These are phyloP conservation scores for Parapsyche elsis DNA, from an alignment of 1,140 invertebrate genomes.

Conservation along the genomic window DNA sequence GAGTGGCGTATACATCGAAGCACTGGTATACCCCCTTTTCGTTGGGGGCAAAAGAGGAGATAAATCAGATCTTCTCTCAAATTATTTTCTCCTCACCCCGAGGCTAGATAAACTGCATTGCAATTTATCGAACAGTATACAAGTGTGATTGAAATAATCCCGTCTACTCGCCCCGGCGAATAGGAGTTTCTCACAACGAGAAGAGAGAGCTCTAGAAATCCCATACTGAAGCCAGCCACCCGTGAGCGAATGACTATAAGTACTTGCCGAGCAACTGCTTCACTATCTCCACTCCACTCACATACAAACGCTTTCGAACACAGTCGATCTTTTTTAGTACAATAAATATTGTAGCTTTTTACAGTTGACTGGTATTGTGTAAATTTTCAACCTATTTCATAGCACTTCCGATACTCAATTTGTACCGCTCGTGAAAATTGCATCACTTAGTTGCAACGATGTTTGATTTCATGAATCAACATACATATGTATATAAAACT, in stretches of 20 bases:
- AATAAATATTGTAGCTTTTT: no score
- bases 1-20: neutral
- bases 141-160: slow-evolving; percentile 54
- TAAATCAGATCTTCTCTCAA: slow-evolving; percentile 55
- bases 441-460: no score
- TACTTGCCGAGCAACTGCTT: neutral
- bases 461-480: no score
- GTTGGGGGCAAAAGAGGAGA: no score
- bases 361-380: no score
- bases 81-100: slow-evolving; percentile 51
- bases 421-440: no score
- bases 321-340: neutral
- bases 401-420: no score
- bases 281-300: neutral
- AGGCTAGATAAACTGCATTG: slow-evolving; percentile 53
- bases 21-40: no score
- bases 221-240: slow-evolving; percentile 40
- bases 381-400: no score
- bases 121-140: slow-evolving; percentile 51
- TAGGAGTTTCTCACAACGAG: slow-evolving; percentile 37
- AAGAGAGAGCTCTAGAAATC: slow-evolving; percentile 32
- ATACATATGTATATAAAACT: no score
- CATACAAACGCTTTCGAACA: neutral
- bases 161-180: slow-evolving; percentile 31
- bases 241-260: slow-evolving; percentile 36